These are phyloP conservation scores for Erethizon dorsatum DNA, from an alignment of 2,797 vertebrate genomes.

Conservation along the genomic window DNA sequence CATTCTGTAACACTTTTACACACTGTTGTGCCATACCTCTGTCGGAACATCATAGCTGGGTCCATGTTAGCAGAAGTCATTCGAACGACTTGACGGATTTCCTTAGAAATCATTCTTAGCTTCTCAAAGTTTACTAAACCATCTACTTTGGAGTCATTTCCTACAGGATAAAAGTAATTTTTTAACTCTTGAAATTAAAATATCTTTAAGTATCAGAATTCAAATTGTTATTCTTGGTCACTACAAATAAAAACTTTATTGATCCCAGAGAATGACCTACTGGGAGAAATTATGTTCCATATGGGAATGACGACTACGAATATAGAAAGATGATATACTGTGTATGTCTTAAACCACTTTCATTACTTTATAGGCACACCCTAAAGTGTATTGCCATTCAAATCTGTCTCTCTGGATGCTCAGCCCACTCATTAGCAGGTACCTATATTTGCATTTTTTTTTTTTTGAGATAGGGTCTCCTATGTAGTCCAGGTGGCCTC, in stretches of 20 bases:
- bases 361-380: neutral
- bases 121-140: conserved; percentile 99
- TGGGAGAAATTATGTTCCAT: neutral
- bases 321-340: neutral
- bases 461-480: neutral
- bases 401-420: neutral
- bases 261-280: neutral
- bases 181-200: conserved; percentile 60
- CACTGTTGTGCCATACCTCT: conserved; percentile 92
- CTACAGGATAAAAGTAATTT: conserved; percentile 86
- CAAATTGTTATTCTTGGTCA: conserved; percentile 6
- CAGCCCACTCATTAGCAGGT: neutral
- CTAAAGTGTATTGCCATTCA: neutral
- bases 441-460: neutral
- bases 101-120: conserved; percentile 98
- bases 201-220: conserved; percentile 38
- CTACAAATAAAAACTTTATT: conserved; percentile 3
- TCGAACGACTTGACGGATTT: conserved; percentile 96
- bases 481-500: neutral
- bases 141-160: conserved; percentile 97
- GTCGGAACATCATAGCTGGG: conserved; percentile 98
- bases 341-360: neutral
- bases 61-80: conserved; percentile 99
- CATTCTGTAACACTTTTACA: neutral
- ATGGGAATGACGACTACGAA: neutral